Evolutionary conservation across 2,113 vertebrate genomes (phyloP).

Genomic region (Prolemur simus): DNA sequence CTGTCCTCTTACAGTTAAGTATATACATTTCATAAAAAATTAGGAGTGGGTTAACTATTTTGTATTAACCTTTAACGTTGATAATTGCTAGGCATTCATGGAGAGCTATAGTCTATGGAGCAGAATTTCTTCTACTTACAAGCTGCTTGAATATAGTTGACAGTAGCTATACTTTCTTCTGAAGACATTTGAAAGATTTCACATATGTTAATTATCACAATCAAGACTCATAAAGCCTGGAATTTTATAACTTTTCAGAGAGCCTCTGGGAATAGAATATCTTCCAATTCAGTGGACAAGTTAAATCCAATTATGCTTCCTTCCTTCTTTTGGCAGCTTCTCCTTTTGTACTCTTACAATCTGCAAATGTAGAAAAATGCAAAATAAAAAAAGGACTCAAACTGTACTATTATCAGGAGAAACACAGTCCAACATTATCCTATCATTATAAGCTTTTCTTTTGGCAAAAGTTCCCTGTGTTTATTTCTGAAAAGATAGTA

Average conservation of each 20-base stretch:
- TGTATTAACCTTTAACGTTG: neutral
- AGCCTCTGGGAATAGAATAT: constrained; percentile 17
- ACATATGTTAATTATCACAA: constrained; percentile 47
- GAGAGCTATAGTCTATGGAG: neutral
- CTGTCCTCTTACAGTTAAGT: neutral
- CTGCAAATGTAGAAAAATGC: constrained; percentile 3
- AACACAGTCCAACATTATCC: neutral
- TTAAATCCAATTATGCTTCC: constrained; percentile 23
- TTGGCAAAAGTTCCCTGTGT: neutral
- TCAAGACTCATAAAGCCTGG: constrained; percentile 38
- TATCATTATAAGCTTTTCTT: neutral
- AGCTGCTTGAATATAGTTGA: constrained; percentile 4
- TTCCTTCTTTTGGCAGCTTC: constrained; percentile 14
- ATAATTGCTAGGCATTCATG: neutral
- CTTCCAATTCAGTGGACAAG: constrained; percentile 39
- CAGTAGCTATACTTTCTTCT: neutral
- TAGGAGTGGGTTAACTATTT: neutral
- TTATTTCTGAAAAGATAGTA: neutral
- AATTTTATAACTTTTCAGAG: constrained; percentile 46
- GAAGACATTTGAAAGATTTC: constrained; percentile 44
- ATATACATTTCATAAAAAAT: neutral
- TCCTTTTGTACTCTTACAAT: neutral
- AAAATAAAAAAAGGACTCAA: neutral
- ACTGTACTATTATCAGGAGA: neutral
- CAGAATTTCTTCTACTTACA: neutral